A percentile compares a stretch with the other conserved stretches of the same genome.
Evolutionary conservation across 92 coral and sea anemone genomes (phyloP).

Genomic region (Actinostola sp.): DNA sequence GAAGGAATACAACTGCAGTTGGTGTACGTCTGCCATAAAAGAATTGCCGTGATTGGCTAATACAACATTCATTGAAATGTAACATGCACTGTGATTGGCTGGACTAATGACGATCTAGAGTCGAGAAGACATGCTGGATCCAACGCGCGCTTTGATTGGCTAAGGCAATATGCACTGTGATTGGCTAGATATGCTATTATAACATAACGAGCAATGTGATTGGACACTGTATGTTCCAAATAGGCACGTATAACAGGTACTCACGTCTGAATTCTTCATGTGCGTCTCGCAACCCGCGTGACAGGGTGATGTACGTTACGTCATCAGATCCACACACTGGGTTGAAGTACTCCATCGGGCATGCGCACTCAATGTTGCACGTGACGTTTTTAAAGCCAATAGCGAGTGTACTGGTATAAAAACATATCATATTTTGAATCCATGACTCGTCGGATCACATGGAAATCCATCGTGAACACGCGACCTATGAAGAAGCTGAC

Average conservation of each 20-base stretch:
- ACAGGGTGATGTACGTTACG: conserved; percentile 81
- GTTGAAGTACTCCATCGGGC: conserved; percentile 69
- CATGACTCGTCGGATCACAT: too few relatives aligned
- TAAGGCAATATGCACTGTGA: background rate
- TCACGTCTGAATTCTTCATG: background rate
- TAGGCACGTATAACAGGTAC: too few relatives aligned
- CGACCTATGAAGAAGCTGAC: too few relatives aligned
- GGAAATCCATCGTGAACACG: too few relatives aligned
- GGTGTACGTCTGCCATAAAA: conserved; percentile 51
- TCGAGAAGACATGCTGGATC: too few relatives aligned
- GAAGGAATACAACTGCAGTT: conserved; percentile 82
- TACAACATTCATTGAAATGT: background rate
- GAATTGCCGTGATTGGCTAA: background rate
- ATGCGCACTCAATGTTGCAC: conserved; percentile 80
- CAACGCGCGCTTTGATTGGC: background rate
- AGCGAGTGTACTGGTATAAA: background rate
- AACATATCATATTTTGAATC: background rate
- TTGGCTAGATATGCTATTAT: too few relatives aligned
- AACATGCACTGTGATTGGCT: too few relatives aligned
- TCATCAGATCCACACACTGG: conserved; percentile 85
- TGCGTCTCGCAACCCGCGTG: conserved; percentile 77
- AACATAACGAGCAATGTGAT: too few relatives aligned
- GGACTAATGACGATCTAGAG: too few relatives aligned
- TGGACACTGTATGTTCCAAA: background rate
- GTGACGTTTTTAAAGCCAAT: conserved; percentile 32